Base-by-base conservation (phyloP, 2,888 invertebrate species). In the Anoplius nigerrimus region DNA sequence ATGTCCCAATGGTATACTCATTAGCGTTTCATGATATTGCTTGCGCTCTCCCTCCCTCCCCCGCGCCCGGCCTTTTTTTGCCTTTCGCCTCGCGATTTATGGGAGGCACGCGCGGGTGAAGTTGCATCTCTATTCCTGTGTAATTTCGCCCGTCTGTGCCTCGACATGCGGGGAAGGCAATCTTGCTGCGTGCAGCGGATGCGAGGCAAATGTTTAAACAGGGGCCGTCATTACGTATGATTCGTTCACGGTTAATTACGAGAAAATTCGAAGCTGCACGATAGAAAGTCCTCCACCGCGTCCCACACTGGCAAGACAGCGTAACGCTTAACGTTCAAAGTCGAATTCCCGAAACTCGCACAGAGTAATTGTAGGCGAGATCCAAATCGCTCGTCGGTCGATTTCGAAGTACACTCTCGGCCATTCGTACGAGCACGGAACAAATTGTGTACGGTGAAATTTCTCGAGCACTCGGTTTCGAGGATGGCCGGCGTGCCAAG, bases 1-100 rank as follows among this genome's bases (percentile, higher is more conserved):
- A 74, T 74, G 78, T 78, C 78, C 74, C 76, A 78, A 76, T 80
- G 79, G 76, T 71, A 65, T 75, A 66, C 74, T 73, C 72, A 75
- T 79, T 80, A 75, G 71, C 69, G 71, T 75, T 80, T 74, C 74
- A 80, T 78, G 75, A 74, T 76, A 79, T 72, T 77, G 74, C 71
- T 73, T 6, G 34, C 11, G 34, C 24, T 2, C 24, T 24, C 72
- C 76, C n/a, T n/a, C n/a, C n/a, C n/a, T n/a, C n/a, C n/a, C n/a
- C n/a, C n/a, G n/a, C n/a, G n/a, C n/a, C n/a, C n/a, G n/a, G n/a
- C n/a, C n/a, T n/a, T n/a, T 74, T 78, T 76, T 72, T 66, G 76
- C 78, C 76, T 78, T 78, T 76, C 60, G 61, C 11, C 46, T 2
- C 16, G 13, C 18, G n/a, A 48, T 18, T 18, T 18, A 18, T 48